Evolutionary conservation across 2,113 vertebrate species (phyloP).

Genomic region (Orthonyx spaldingii): DNA sequence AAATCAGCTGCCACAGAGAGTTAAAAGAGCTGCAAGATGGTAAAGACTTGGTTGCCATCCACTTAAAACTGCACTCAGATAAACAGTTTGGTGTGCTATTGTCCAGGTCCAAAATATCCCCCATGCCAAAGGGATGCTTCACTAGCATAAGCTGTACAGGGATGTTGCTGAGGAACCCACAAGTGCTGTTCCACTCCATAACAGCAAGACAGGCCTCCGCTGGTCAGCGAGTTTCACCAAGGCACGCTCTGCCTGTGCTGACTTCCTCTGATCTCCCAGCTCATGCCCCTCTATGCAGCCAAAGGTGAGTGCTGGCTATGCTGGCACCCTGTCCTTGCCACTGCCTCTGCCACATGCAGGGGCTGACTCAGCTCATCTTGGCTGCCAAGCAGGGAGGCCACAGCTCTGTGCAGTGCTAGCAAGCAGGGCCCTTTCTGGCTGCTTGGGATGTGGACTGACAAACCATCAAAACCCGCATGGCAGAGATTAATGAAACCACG

Average conservation of each 20-base stretch:
- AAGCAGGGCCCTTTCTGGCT: not conserved
- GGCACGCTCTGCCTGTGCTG: not conserved
- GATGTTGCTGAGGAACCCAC: not conserved
- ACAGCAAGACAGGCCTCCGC: not conserved
- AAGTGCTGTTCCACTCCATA: not conserved
- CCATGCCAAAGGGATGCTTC: not conserved
- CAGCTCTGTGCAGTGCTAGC: not conserved
- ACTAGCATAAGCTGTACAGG: not conserved
- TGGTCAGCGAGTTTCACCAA: not conserved
- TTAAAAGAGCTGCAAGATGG: not conserved
- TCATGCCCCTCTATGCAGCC: not conserved
- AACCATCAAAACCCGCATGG: not conserved
- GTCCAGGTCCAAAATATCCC: not conserved
- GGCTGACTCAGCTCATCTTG: not conserved
- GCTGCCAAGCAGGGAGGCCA: not conserved
- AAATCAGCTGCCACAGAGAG: not conserved
- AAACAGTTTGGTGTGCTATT: not conserved
- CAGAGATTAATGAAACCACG: constrained; percentile 43
- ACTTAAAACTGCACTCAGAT: not conserved
- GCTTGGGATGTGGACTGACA: not conserved
- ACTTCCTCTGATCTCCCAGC: not conserved
- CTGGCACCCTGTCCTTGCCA: not conserved
- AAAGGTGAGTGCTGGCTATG: not conserved
- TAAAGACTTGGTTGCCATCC: not conserved
- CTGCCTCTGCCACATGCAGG: not conserved